Conservation (phyloP, 2,113 vertebrate genomes). For the Sturnira hondurensis region DNA sequence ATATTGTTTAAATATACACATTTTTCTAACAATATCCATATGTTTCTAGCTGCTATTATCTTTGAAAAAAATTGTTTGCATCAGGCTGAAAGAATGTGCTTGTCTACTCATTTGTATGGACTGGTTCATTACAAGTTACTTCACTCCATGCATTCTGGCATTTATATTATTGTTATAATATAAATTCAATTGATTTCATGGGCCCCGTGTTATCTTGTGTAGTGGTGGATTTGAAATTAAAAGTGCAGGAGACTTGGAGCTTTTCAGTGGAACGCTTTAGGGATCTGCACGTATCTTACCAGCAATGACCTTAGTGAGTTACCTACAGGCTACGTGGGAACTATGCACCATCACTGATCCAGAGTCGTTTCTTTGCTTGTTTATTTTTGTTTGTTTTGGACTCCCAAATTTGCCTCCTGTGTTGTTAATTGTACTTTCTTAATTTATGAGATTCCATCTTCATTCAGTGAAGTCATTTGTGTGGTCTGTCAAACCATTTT, state of each 20-base stretch:
- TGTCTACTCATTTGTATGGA: background rate
- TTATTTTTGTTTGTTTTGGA: background rate
- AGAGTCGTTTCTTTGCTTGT: background rate
- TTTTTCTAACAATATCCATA: constrained; percentile 37
- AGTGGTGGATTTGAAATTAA: background rate
- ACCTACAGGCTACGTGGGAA: background rate
- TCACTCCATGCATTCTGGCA: background rate
- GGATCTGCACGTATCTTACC: background rate
- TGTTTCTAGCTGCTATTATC: constrained; percentile 33
- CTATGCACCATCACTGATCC: background rate
- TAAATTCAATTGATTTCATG: background rate
- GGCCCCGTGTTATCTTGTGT: background rate
- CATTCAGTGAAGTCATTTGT: background rate
- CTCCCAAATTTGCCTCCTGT: background rate
- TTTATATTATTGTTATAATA: background rate
- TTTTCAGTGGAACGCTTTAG: background rate
- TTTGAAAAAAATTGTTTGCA: background rate
- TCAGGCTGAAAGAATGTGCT: constrained; percentile 1
- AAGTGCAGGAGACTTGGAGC: background rate
- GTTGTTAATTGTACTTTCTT: background rate
- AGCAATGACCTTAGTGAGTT: background rate
- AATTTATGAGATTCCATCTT: background rate
- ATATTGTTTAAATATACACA: constrained; percentile 44
- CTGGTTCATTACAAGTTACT: background rate
- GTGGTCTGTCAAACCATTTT: background rate